phyloP scores from a whole-genome alignment of 1,140 invertebrate genomes.

The Penaeus vannamei region DNA sequence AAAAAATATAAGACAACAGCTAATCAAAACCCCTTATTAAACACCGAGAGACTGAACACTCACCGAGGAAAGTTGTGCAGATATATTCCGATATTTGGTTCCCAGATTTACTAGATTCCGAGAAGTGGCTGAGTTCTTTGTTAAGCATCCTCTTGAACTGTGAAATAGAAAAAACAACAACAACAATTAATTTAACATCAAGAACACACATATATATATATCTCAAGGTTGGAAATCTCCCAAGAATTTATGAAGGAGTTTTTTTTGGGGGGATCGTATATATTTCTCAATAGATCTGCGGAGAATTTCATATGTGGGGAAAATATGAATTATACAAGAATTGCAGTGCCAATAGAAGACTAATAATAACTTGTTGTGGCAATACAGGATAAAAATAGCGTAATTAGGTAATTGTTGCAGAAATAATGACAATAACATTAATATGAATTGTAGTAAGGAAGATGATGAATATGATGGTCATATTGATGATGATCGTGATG shows the following conservation, averaged over 20 bases:
- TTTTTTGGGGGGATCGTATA: neutral
- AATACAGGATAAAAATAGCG: too few species aligned
- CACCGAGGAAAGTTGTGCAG: constrained; percentile 98
- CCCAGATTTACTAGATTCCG: constrained; percentile 98
- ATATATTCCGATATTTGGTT: constrained; percentile 99
- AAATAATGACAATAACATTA: neutral
- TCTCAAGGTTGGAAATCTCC: neutral
- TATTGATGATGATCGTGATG: neutral
- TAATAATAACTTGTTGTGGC: too few species aligned
- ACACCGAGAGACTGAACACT: constrained; percentile 72
- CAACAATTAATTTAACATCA: neutral
- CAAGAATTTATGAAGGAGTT: neutral
- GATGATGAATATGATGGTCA: neutral
- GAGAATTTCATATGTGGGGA: neutral
- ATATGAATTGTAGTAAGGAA: neutral
- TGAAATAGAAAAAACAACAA: constrained; percentile 71
- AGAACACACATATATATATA: neutral
- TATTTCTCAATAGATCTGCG: neutral
- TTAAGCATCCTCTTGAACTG: constrained; percentile 99
- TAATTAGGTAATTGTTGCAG: neutral
- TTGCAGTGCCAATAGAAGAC: neutral
- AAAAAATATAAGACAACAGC: too few species aligned
- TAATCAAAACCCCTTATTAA: too few species aligned
- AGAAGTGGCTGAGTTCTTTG: constrained; percentile 99
- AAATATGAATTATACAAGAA: neutral